Evolutionary conservation across 2,113 vertebrate species (phyloP).

Genomic region (Pristiophorus japonicus): DNA sequence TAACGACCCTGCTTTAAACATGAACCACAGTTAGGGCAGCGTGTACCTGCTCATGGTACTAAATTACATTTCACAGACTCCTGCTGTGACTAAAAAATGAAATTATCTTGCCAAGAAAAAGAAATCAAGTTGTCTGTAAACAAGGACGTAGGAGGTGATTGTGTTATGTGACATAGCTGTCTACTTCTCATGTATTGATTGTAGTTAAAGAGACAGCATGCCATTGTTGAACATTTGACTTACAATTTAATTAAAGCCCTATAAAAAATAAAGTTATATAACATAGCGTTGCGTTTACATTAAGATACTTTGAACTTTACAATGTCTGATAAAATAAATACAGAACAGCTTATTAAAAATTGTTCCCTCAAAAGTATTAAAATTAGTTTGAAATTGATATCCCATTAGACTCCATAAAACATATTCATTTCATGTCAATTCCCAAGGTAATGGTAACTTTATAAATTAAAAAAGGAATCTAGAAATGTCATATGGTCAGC

Average conservation of each 20-base stretch:
- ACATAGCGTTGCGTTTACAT: neutral
- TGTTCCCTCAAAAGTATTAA: neutral
- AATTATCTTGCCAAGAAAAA: conserved; percentile 35
- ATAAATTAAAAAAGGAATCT: neutral
- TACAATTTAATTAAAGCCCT: neutral
- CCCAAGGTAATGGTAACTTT: neutral
- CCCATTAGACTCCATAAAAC: neutral
- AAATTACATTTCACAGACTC: conserved; percentile 32
- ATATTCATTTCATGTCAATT: conserved; percentile 23
- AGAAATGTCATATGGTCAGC: conserved; percentile 13
- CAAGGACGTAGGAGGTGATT: conserved; percentile 1
- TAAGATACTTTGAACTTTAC: neutral
- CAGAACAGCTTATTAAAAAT: neutral
- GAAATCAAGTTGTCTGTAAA: conserved; percentile 33
- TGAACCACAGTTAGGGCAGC: conserved; percentile 15
- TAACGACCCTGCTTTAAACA: conserved; percentile 26
- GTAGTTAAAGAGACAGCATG: neutral
- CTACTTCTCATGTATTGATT: neutral
- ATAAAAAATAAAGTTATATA: neutral
- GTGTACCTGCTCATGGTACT: conserved; percentile 22
- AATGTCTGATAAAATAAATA: neutral
- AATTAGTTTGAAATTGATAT: neutral
- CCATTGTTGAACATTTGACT: neutral
- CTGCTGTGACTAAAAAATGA: conserved; percentile 35
- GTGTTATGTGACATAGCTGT: neutral